These are phyloP conservation scores for Asobara japonica DNA, from an alignment of 1,140 invertebrate species.

Conservation along the genomic window DNA sequence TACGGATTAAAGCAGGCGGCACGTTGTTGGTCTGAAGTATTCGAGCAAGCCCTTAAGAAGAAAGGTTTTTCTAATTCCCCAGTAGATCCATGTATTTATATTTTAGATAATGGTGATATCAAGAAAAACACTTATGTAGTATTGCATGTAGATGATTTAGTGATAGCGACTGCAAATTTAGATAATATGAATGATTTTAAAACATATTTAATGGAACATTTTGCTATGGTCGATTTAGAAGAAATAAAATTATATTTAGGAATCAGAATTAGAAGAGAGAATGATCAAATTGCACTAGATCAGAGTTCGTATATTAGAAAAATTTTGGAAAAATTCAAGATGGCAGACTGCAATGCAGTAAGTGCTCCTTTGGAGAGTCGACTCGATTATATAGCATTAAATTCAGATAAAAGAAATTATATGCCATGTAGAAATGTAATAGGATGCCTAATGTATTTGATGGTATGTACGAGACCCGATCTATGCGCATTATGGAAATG, in stretches of 20 bases:
- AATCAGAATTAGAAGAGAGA: slow-evolving; percentile 31
- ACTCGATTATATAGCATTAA: slow-evolving; percentile 24
- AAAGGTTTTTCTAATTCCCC: slow-evolving; percentile 23
- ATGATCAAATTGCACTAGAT: slow-evolving; percentile 19
- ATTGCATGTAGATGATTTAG: slow-evolving; percentile 34
- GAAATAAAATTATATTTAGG: slow-evolving; percentile 37
- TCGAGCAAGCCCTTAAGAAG: slow-evolving; percentile 19
- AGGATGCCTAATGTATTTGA: slow-evolving; percentile 27
- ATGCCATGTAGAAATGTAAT: slow-evolving; percentile 25
- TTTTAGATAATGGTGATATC: slow-evolving; percentile 1
- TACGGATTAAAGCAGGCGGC: slow-evolving; percentile 57
- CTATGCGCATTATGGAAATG: slow-evolving; percentile 39
- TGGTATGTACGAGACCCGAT: slow-evolving; percentile 31
- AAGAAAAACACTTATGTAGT: slow-evolving; percentile 38
- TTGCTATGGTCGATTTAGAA: slow-evolving; percentile 33
- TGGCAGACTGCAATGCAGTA: slow-evolving; percentile 30
- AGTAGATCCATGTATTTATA: slow-evolving; percentile 33
- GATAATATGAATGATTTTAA: slow-evolving; percentile 23
- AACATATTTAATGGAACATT: slow-evolving; percentile 23
- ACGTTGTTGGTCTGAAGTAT: slow-evolving; percentile 54
- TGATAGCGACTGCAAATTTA: slow-evolving; percentile 5
- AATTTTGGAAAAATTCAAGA: slow-evolving; percentile 32
- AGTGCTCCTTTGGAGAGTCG: slow-evolving; percentile 22
- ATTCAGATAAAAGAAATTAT: slow-evolving; percentile 22
- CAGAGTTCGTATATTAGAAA: slow-evolving; percentile 23